A percentile compares a stretch with the other conserved stretches of the same genome.
These are phyloP conservation scores for Ellobium chinense DNA, from an alignment of 2,888 invertebrate genomes.

Conservation along the genomic window DNA sequence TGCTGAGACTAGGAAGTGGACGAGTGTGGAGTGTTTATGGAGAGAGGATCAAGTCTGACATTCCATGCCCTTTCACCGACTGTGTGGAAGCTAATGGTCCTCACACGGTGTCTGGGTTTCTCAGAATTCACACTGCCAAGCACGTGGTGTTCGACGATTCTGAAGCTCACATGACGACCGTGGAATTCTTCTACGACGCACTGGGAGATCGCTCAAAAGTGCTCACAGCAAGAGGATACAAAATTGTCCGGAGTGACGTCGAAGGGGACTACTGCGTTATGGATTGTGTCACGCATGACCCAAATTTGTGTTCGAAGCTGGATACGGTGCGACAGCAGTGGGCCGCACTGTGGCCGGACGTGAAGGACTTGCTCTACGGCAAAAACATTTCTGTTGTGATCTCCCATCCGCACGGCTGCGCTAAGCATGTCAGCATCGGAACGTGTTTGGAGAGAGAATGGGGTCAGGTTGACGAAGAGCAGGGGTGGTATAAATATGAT, in stretches of 20 bases:
- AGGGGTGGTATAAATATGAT: constrained; percentile 3
- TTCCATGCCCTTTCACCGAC: constrained; percentile 8
- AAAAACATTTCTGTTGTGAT: not conserved
- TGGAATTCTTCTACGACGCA: constrained; percentile 23
- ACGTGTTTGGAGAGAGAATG: not conserved
- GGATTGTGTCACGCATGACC: constrained; percentile 23
- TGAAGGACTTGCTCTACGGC: not conserved
- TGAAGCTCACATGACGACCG: constrained; percentile 6
- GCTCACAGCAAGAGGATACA: constrained; percentile 1
- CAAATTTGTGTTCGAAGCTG: not conserved
- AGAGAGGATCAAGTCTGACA: not conserved
- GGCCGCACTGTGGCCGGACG: not conserved
- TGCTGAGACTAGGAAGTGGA: not conserved
- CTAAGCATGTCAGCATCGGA: constrained; percentile 12
- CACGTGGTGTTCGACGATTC: constrained; percentile 26
- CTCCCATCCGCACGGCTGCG: constrained; percentile 16
- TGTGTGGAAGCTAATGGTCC: not conserved
- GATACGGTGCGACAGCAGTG: not conserved
- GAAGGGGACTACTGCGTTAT: constrained; percentile 8
- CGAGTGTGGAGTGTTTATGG: constrained; percentile 2
- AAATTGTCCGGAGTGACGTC: not conserved
- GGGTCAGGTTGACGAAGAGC: not conserved
- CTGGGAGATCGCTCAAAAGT: not conserved
- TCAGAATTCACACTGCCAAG: constrained; percentile 15
- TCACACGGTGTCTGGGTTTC: not conserved